Conservation (phyloP, 2,113 vertebrate species). For the Pygoscelis antarcticus region DNA sequence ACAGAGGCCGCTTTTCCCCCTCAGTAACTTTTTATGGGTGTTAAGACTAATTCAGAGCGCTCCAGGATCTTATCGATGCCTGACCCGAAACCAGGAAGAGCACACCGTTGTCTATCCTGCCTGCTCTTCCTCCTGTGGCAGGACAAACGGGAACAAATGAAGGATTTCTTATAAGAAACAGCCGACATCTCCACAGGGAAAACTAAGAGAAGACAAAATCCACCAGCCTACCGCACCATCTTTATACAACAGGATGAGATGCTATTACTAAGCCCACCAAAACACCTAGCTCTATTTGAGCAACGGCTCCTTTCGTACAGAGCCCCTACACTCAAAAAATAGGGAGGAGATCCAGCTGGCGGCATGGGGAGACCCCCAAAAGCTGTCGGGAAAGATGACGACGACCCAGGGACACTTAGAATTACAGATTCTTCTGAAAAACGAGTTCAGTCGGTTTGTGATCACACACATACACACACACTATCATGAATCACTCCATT, state of each 20-base stretch:
- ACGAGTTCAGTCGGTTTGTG: not conserved
- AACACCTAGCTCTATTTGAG: not conserved
- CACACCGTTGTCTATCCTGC: not conserved
- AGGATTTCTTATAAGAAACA: not conserved
- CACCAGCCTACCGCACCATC: not conserved
- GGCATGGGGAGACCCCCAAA: not conserved
- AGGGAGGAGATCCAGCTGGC: not conserved
- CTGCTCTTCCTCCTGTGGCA: not conserved
- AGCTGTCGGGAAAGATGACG: accelerated
- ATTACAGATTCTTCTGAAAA: not conserved
- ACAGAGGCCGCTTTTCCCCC: not conserved
- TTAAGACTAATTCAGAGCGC: not conserved
- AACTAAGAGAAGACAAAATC: not conserved
- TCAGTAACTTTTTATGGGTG: not conserved
- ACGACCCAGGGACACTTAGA: not conserved
- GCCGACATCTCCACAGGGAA: not conserved
- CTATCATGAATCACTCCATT: slow-evolving; percentile 30
- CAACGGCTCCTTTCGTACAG: not conserved
- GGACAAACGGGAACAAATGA: not conserved
- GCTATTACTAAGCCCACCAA: not conserved
- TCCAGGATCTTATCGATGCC: not conserved
- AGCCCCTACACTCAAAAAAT: not conserved
- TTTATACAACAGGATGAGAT: not conserved
- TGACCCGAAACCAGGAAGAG: accelerated
- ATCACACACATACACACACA: not conserved